phyloP scores from a whole-genome alignment of 2,797 vertebrate genomes.

The Acrocephalus scirpaceus region DNA sequence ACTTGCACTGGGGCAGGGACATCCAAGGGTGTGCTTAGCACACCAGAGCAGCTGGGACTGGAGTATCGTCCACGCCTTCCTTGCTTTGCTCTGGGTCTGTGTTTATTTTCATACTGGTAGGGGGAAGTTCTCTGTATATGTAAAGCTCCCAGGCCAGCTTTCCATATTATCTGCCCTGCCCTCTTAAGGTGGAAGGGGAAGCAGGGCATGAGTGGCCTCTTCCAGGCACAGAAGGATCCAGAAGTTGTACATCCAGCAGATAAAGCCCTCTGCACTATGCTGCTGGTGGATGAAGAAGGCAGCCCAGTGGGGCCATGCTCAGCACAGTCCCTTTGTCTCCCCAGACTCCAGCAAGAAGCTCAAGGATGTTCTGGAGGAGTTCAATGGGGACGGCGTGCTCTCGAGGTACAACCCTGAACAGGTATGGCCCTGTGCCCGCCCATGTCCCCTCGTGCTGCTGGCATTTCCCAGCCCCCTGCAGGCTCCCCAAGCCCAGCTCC shows the following conservation, averaged over 20 bases:
- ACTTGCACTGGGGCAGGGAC: neutral
- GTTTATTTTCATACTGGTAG: neutral
- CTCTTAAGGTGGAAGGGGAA: neutral
- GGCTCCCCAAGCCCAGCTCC: neutral
- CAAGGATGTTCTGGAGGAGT: conserved; percentile 92
- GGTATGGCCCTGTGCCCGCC: conserved; percentile 73
- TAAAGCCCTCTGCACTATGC: neutral
- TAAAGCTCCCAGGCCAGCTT: neutral
- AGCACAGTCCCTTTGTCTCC: conserved; percentile 22
- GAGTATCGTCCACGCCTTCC: neutral
- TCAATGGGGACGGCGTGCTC: conserved; percentile 86
- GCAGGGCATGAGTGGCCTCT: neutral
- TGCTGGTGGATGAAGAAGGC: accelerated
- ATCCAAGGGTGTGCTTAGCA: neutral
- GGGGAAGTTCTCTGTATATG: neutral
- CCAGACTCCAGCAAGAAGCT: conserved; percentile 92
- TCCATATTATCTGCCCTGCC: neutral
- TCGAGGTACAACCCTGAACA: conserved; percentile 90
- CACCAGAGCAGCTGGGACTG: neutral
- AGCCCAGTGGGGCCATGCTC: accelerated
- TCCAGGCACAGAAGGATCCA: neutral
- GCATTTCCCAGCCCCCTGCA: neutral
- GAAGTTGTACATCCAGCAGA: neutral
- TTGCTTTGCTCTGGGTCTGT: neutral
- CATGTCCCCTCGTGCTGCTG: neutral